Base-by-base conservation (phyloP, 2,113 vertebrate species). In the Hyla sarda region DNA sequence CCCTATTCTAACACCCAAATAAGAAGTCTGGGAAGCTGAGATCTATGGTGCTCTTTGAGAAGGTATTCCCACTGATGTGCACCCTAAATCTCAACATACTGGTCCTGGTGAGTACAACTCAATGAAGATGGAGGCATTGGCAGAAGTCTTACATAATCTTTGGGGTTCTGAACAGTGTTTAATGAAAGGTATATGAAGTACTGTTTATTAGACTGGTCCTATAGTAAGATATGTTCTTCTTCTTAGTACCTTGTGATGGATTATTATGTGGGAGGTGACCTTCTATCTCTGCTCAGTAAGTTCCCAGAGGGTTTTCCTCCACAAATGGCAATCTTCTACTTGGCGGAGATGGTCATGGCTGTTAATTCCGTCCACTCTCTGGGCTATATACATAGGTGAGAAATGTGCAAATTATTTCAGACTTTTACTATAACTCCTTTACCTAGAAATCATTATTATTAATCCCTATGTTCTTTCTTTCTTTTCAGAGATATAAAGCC, bases 301-400 rank as follows among this genome's bases (percentile, higher is more conserved):
- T 97, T 97, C 76, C 95, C 94, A 82, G 96, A 97, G 88, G 90
- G 92, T 37, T 93, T 97, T 85, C 94, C 95, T 0, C 93, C 93
- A 12, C 95, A 96, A 87, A 96, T 97, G 96, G 96, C 95, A 16
- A 93, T 95, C 85, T 97, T 97, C 92, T 97, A 97, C 92, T 88
- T 97, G 91, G 96, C 96, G 0, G 96, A 97, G 91, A 96, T 96
- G 88, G 91, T 96, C 89, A 93, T 96, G 96, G 96, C 96, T 86
- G 94, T 97, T 48, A 94, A 96, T 88, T 97, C 95, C 0, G 85
- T 97, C 65, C 96, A 97, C 90, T 92, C 87, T 83, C 91, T 96
- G 82, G 96, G 96, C 86, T 97, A 96, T 19, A 95, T 97, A 77
- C 96, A 97, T 93, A 92, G 92, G 93, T 94, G 88, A 17, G 90